phyloP scores from a whole-genome alignment of 2,113 vertebrate species.

The Nycticorax nycticorax region DNA sequence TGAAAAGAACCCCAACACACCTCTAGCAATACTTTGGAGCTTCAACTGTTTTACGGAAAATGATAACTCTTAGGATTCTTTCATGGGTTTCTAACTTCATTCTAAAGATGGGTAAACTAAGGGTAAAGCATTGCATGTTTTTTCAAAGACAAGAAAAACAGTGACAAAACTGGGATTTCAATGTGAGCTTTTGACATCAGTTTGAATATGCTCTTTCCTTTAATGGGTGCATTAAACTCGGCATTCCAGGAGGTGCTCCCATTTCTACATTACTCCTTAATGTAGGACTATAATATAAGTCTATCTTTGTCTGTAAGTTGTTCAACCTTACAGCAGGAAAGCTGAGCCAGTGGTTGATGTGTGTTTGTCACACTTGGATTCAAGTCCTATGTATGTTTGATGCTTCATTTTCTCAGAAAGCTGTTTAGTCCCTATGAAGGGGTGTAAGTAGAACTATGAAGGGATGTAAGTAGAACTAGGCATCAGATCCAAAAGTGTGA shows the following conservation, averaged over 20 bases:
- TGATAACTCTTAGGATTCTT: background rate
- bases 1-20: rapidly evolving
- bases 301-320: background rate
- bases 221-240: background rate
- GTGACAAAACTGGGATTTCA: background rate
- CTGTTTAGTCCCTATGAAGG: background rate
- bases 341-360: rapidly evolving
- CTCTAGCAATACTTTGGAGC: background rate
- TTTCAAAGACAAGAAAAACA: background rate
- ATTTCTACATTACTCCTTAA: background rate
- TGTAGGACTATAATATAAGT: background rate
- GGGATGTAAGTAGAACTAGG: background rate
- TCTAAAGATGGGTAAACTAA: background rate
- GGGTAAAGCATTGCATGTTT: background rate
- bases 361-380: background rate
- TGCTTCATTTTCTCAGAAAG: background rate
- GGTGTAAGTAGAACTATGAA: background rate
- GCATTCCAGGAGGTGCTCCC: background rate
- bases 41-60: background rate
- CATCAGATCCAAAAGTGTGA: background rate
- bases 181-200: background rate
- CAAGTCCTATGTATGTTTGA: background rate
- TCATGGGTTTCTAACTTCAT: background rate
- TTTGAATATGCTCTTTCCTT: background rate
- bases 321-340: background rate